A percentile compares a stretch with the other conserved stretches of the same genome.
phyloP scores from a whole-genome alignment of 2,113 vertebrate genomes.

The Crypturellus undulatus region DNA sequence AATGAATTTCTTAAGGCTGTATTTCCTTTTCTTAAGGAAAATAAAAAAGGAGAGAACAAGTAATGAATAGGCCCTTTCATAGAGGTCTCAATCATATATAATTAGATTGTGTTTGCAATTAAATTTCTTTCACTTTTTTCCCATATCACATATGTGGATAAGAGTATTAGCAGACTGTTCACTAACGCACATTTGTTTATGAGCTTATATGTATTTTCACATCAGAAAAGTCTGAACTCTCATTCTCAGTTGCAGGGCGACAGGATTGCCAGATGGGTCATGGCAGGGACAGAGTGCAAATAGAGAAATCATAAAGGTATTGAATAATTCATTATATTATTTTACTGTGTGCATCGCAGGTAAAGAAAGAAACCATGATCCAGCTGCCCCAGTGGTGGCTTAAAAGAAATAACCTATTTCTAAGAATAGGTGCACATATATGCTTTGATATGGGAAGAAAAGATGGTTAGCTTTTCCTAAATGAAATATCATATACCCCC shows the following conservation, averaged over 20 bases:
- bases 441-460: background rate
- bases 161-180: slow-evolving; percentile 1
- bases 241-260: background rate
- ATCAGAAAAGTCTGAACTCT: background rate
- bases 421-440: background rate
- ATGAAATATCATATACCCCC: background rate
- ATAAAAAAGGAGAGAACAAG: background rate
- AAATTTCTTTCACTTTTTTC: slow-evolving; percentile 22
- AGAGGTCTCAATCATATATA: slow-evolving; percentile 10
- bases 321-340: slow-evolving; percentile 32
- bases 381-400: background rate
- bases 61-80: background rate
- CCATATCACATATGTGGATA: background rate
- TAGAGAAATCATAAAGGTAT: background rate
- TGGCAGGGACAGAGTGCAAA: background rate
- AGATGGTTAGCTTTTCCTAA: background rate
- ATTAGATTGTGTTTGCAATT: slow-evolving; percentile 23
- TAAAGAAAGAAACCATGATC: background rate
- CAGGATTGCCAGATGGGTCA: background rate
- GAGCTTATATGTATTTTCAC: background rate
- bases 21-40: too few relatives aligned
- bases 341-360: background rate
- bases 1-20: too few relatives aligned
- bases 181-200: background rate
- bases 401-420: background rate